phyloP scores from a whole-genome alignment of 2,113 vertebrate genomes.

The Notarius lentiginosus region DNA sequence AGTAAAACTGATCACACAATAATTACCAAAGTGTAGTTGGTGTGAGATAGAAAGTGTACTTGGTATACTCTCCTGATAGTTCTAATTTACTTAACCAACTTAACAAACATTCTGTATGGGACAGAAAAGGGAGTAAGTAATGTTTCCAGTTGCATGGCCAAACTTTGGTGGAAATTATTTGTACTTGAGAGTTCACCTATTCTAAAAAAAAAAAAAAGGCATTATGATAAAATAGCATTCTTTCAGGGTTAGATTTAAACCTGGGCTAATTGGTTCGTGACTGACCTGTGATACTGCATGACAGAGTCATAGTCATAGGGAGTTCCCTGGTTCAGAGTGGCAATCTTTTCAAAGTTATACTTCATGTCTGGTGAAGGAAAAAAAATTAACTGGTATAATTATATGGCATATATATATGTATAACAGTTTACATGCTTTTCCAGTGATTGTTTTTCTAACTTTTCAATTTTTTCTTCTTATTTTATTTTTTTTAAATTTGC shows the following conservation, averaged over 20 bases:
- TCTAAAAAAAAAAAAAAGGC: neutral
- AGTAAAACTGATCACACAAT: too few relatives aligned
- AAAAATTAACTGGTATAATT: neutral
- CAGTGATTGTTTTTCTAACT: neutral
- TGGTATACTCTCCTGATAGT: too few relatives aligned
- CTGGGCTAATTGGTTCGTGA: neutral
- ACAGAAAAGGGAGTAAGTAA: too few relatives aligned
- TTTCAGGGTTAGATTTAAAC: neutral
- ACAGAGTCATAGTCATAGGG: conserved; percentile 60
- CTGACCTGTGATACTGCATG: conserved; percentile 60
- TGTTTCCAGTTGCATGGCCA: neutral
- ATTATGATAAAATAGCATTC: neutral
- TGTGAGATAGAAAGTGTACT: too few relatives aligned
- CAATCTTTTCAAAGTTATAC: conserved; percentile 53
- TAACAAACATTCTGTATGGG: too few relatives aligned
- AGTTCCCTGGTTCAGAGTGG: conserved; percentile 57
- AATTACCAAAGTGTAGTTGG: too few relatives aligned
- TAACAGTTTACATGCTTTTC: neutral
- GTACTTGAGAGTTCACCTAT: neutral
- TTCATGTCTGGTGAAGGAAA: conserved; percentile 41
- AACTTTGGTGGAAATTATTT: neutral
- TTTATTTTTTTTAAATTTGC: too few relatives aligned
- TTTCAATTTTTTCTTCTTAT: neutral
- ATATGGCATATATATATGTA: neutral
- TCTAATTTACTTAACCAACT: too few relatives aligned